phyloP scores from a whole-genome alignment of 1,140 invertebrate species.

The Hyles vespertilio region DNA sequence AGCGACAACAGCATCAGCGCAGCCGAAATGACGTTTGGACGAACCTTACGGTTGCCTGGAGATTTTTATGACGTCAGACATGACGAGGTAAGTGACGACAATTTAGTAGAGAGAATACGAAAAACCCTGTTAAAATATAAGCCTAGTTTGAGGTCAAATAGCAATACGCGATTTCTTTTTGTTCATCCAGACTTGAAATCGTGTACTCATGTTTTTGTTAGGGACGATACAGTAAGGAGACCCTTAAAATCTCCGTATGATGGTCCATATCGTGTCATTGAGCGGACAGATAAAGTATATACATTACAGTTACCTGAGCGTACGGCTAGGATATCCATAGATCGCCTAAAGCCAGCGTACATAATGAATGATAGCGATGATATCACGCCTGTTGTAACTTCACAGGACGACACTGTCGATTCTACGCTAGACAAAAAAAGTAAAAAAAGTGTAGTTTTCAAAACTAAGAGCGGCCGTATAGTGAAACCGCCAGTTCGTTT shows the following conservation, averaged over 20 bases:
- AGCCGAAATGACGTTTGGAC: slow-evolving; percentile 16
- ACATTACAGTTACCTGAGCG: slow-evolving; percentile 13
- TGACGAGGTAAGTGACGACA: not conserved
- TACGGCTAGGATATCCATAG: slow-evolving; percentile 8
- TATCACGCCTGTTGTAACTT: too few relatives aligned
- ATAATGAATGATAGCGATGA: not conserved
- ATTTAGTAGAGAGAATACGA: slow-evolving; percentile 6
- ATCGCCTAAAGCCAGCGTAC: slow-evolving; percentile 18
- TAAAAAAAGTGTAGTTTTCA: too few relatives aligned
- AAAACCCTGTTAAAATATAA: slow-evolving; percentile 4
- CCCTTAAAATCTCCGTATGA: slow-evolving; percentile 14
- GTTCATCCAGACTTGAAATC: slow-evolving; percentile 4
- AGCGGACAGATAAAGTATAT: slow-evolving; percentile 12
- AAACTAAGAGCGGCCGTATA: too few relatives aligned
- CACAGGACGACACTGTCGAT: too few relatives aligned
- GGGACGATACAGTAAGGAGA: slow-evolving; percentile 9
- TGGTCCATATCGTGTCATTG: slow-evolving; percentile 15
- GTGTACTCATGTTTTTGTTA: slow-evolving; percentile 11
- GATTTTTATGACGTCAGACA: slow-evolving; percentile 12
- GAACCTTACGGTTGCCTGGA: slow-evolving; percentile 12
- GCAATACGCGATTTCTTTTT: not conserved
- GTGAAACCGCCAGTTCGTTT: too few relatives aligned
- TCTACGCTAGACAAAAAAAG: too few relatives aligned
- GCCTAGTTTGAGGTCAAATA: slow-evolving; percentile 1
- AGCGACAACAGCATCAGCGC: slow-evolving; percentile 23